These are phyloP conservation scores for Cichladusa arquata DNA, from an alignment of 2,113 vertebrate genomes.

Conservation along the genomic window DNA sequence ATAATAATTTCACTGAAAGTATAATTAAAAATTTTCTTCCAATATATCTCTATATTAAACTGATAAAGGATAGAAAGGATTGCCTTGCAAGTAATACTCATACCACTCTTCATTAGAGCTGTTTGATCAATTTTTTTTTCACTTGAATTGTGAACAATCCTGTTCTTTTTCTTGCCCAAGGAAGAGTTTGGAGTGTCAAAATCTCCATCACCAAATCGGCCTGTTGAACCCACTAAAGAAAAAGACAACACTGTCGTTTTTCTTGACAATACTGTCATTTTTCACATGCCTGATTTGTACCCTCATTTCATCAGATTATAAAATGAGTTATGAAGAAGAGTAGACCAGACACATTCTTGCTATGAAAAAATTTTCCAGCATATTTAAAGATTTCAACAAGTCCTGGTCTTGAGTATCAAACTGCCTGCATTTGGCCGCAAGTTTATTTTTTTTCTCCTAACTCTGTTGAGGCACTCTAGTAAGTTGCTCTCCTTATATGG, in stretches of 20 bases:
- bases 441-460: background rate
- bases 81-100: background rate
- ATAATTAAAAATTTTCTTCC: background rate
- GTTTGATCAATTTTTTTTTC: background rate
- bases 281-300: background rate
- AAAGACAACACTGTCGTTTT: background rate
- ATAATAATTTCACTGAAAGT: background rate
- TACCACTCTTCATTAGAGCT: background rate
- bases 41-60: background rate
- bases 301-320: background rate
- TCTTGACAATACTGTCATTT: background rate
- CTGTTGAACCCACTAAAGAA: background rate
- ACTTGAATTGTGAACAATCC: background rate
- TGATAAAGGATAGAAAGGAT: background rate
- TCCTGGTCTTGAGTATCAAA: constrained; percentile 30
- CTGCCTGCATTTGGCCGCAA: constrained; percentile 19
- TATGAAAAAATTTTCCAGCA: constrained; percentile 14
- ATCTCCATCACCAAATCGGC: background rate
- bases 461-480: constrained; percentile 48
- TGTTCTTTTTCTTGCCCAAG: background rate
- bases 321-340: background rate
- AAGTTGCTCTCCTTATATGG: constrained; percentile 13
- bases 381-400: constrained; percentile 15
- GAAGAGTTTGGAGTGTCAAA: background rate
- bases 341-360: constrained; percentile 1